phyloP scores from a whole-genome alignment of 2,797 vertebrate genomes.

The Silurus lanzhouensis region DNA sequence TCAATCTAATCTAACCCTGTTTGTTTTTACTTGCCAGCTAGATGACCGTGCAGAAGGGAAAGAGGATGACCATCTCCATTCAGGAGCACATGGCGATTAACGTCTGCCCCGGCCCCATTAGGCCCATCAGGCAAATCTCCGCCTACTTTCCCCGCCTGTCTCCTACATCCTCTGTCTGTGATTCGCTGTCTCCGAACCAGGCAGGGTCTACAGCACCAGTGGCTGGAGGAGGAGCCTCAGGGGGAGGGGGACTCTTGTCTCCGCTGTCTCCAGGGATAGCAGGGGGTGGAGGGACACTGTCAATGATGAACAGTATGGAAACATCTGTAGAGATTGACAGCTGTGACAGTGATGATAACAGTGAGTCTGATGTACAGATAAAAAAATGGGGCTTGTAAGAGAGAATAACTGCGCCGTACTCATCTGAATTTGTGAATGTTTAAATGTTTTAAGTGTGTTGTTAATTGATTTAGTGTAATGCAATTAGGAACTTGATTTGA shows the following conservation, averaged over 20 bases:
- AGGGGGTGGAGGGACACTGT: conserved; percentile 67
- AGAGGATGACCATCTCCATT: conserved; percentile 78
- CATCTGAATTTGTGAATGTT: no score
- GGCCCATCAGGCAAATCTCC: conserved; percentile 81
- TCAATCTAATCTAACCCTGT: background rate
- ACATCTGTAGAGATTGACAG: conserved; percentile 81
- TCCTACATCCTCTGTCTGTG: conserved; percentile 71
- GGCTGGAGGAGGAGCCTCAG: conserved; percentile 49
- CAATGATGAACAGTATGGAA: conserved; percentile 79
- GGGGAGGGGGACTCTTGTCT: conserved; percentile 65
- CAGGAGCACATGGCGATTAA: conserved; percentile 88
- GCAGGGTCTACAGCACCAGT: conserved; percentile 49
- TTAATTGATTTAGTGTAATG: background rate
- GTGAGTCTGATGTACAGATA: conserved; percentile 65
- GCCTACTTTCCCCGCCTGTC: conserved; percentile 83
- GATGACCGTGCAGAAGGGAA: conserved; percentile 74
- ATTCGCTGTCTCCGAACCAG: conserved; percentile 66
- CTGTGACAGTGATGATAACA: conserved; percentile 81
- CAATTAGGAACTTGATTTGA: background rate
- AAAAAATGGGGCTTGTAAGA: background rate
- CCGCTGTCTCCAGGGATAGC: conserved; percentile 61
- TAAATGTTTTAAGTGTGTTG: background rate
- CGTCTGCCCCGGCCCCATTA: conserved; percentile 82
- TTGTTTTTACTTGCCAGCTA: conserved; percentile 57
- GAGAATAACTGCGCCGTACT: no score